Percentiles rank a stretch among this genome's conserved stretches.
phyloP scores from a whole-genome alignment of 2,888 invertebrate species.

The Gasteruption jaculator region DNA sequence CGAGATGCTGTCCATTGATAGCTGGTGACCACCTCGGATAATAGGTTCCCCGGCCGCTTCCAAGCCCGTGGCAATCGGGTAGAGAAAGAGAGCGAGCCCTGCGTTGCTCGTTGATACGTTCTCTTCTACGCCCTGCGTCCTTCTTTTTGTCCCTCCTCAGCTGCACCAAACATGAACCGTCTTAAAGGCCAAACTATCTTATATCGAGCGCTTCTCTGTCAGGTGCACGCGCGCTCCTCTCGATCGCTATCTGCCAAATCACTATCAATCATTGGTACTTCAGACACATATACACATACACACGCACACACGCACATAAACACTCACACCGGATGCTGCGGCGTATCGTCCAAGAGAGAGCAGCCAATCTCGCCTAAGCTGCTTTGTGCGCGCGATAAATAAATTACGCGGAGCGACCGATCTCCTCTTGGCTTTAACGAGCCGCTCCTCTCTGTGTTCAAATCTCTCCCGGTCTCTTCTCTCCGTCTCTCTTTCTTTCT shows the following conservation, averaged over 20 bases:
- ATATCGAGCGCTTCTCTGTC: conserved; percentile 25
- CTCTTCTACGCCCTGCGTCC: not conserved
- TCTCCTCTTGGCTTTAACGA: conserved; percentile 28
- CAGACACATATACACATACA: no score
- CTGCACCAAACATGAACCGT: conserved; percentile 14
- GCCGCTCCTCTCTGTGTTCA: conserved; percentile 11
- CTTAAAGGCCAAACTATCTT: conserved; percentile 6
- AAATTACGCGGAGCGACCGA: conserved; percentile 30
- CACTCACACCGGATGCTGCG: conserved; percentile 30
- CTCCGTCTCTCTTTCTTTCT: no score
- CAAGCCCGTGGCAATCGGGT: conserved; percentile 9
- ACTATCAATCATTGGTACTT: conserved; percentile 42
- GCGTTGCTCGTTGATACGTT: not conserved
- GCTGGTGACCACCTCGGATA: conserved; percentile 37
- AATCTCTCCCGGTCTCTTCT: no score
- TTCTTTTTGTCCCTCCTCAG: conserved; percentile 9
- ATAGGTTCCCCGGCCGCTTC: conserved; percentile 27
- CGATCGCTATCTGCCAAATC: conserved; percentile 45
- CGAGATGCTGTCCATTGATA: conserved; percentile 40
- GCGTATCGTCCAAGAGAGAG: conserved; percentile 22
- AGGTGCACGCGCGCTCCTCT: conserved; percentile 33
- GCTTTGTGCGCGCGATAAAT: conserved; percentile 35
- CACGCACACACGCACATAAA: no score
- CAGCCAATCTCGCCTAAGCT: conserved; percentile 31
- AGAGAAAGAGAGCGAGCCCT: no score